A percentile compares a stretch with the other conserved stretches of the same genome.
Conservation (phyloP, 1,140 invertebrate species). For the Thaumetopoea pityocampa region DNA sequence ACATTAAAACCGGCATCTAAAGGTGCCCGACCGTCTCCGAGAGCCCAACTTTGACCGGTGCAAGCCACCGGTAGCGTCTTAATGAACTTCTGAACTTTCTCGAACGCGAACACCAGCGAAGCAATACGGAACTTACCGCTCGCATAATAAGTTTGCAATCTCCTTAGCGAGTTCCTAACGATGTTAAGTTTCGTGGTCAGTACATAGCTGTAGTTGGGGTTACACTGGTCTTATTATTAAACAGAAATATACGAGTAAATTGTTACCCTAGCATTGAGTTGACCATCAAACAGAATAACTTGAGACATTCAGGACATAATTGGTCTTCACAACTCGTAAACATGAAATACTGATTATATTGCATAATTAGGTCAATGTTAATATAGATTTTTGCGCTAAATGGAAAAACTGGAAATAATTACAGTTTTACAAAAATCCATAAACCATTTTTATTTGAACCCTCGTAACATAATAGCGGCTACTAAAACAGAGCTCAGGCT, state of each 20-base stretch:
- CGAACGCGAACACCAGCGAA: slow-evolving; percentile 5
- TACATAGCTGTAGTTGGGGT: slow-evolving; percentile 13
- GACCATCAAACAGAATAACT: too few species aligned
- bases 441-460: too few species aligned
- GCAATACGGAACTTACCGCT: slow-evolving; percentile 22
- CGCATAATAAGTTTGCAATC: slow-evolving; percentile 27
- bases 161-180: slow-evolving; percentile 9
- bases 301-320: too few species aligned
- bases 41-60: slow-evolving; percentile 42
- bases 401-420: too few species aligned
- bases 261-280: too few species aligned
- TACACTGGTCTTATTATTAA: slow-evolving; percentile 15
- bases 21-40: slow-evolving; percentile 34
- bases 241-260: slow-evolving; percentile 10
- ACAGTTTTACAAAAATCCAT: too few species aligned
- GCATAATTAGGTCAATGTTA: too few species aligned
- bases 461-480: too few species aligned
- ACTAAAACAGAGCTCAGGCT: too few species aligned
- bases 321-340: too few species aligned
- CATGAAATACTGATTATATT: too few species aligned
- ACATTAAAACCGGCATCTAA: slow-evolving; percentile 26
- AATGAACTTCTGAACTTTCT: slow-evolving; percentile 55
- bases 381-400: too few species aligned
- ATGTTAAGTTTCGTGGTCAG: slow-evolving; percentile 28
- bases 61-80: slow-evolving; percentile 45